phyloP scores from a whole-genome alignment of 23 tunicate species.

The Phallusia fumigata region DNA sequence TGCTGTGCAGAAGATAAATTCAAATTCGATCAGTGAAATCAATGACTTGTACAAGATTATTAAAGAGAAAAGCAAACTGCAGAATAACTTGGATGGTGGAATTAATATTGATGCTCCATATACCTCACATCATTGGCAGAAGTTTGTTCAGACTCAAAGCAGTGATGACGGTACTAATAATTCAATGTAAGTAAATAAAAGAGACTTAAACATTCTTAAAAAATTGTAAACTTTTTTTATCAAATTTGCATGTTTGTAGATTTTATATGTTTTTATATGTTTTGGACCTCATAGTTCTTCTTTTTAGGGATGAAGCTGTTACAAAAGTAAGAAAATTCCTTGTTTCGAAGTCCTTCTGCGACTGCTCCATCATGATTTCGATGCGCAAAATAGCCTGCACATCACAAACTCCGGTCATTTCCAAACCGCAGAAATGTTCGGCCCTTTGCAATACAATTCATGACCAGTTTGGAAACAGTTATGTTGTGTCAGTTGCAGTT shows the following conservation, averaged over 20 bases:
- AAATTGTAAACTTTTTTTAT: too few relatives aligned
- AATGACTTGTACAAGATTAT: background rate
- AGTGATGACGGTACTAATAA: too few relatives aligned
- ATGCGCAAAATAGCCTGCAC: conserved; percentile 17
- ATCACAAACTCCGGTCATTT: background rate
- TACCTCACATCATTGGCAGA: conserved; percentile 22
- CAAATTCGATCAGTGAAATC: conserved; percentile 1
- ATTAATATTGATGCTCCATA: conserved; percentile 31
- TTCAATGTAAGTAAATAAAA: too few relatives aligned
- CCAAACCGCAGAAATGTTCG: background rate
- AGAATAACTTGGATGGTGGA: background rate
- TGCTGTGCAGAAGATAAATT: conserved; percentile 14
- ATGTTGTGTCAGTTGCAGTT: conserved; percentile 54
- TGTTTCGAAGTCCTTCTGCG: conserved; percentile 69
- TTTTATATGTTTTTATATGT: too few relatives aligned
- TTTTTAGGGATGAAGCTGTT: conserved; percentile 30
- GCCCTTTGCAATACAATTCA: conserved; percentile 21
- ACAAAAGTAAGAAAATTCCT: conserved; percentile 49
- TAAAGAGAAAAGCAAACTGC: background rate
- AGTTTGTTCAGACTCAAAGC: conserved; percentile 12
- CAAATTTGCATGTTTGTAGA: too few relatives aligned
- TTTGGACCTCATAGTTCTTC: too few relatives aligned
- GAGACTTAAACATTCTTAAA: too few relatives aligned
- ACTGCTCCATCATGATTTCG: conserved; percentile 77
- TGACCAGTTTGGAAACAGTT: conserved; percentile 20